Conservation (phyloP, 1,140 invertebrate genomes). For the Calliphora vicina region DNA sequence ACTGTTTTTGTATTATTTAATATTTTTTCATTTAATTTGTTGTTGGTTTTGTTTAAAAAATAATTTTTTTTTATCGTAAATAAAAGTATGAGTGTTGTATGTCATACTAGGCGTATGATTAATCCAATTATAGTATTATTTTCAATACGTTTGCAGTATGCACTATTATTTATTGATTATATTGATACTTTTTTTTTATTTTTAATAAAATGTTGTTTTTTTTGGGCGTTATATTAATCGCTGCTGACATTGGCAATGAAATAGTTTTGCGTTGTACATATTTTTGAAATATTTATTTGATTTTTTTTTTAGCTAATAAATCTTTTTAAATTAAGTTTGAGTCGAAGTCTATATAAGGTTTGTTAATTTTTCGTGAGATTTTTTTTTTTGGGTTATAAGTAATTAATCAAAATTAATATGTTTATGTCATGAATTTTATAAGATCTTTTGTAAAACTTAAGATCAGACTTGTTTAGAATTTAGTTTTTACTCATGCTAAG, state of each 20-base stretch:
- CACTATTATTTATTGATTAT: neutral
- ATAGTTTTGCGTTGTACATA: neutral
- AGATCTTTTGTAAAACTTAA: no score
- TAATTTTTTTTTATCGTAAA: neutral
- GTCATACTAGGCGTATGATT: slow-evolving; percentile 11
- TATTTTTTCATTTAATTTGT: neutral
- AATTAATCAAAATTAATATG: no score
- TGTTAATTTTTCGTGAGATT: no score
- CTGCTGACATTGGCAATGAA: slow-evolving; percentile 24
- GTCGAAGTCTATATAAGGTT: no score
- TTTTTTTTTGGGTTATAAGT: no score
- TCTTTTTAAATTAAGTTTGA: no score
- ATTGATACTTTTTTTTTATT: neutral
- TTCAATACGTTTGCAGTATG: neutral
- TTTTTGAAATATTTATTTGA: neutral
- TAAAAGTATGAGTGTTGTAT: neutral
- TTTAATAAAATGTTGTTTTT: neutral
- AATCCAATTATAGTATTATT: slow-evolving; percentile 22
- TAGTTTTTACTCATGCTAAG: no score
- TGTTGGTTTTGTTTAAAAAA: neutral
- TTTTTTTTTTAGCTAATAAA: neutral
- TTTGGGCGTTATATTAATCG: neutral
- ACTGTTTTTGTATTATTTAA: neutral
- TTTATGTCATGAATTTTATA: no score
- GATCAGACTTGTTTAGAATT: no score